Base-by-base conservation (phyloP, 2,888 invertebrate genomes). In the Nomada lathburiana region DNA sequence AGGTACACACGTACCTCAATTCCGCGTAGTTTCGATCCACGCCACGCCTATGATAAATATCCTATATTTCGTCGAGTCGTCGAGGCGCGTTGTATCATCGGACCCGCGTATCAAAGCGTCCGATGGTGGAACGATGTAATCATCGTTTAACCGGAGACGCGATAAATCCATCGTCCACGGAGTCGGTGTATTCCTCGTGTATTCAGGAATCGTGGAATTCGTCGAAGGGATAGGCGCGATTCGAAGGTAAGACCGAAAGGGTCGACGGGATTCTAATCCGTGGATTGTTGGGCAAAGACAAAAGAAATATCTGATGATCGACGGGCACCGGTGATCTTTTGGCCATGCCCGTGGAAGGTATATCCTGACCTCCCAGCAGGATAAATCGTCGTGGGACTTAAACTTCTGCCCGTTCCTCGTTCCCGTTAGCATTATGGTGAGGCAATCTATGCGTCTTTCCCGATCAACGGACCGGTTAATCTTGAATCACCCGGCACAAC, bases 401-500 rank as follows among this genome's bases (percentile, higher is more conserved):
- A 71, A 50, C 42, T 50, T 57, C 16, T 16, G 59, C 68, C 68
- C 62, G 60, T 76, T 71, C 67, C 64, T 47, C 63, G 60, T 62
- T 60, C 59, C 47, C 47, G 75, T 68, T 60, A 52, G 53, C 65
- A 26, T 44, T 55, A 7, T 44, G 36, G 36, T 5, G 36, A 36
- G 36, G 44, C 70, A 53, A 57, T 72, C 71, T 62, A 50, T 47
- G 60, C 36, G 23, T 50, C 71, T 57, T 59, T 65, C 64, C 72
- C 68, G 75, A 79, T 80, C 75, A 73, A 82, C 79, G 77, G 70
- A 82, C 79, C 80, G 70, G 80, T 80, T 90, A 88, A 90, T 90
- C 91, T 86, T 64, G 82, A 64, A 84, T 90, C 89, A 86, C 87
- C 86, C 86, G 36, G 88, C 74, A 74, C 86, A 83, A 89, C 85